Base-by-base conservation (phyloP, 2,888 invertebrate genomes). In the Entomobrya proxima region DNA sequence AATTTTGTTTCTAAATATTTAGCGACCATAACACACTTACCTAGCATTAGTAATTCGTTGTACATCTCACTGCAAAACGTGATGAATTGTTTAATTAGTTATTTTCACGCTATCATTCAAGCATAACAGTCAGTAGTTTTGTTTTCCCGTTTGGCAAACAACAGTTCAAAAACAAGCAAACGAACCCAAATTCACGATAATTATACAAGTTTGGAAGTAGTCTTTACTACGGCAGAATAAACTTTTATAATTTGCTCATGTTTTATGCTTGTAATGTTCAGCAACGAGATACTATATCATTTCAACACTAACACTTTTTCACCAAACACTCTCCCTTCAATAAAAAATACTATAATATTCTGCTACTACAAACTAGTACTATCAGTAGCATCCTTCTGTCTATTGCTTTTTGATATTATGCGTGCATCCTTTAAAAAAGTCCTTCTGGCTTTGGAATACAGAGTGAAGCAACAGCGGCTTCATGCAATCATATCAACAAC, bases 231-330 rank as follows among this genome's bases (percentile, higher is more conserved):
- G 15, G 44, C 44, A 44, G 15, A 15, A n/a, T 44, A 7, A 9
- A 13, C 44, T 3, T 13, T 44, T 44, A 44, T 5, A 44, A n/a
- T 5, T 13, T 13, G 44, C 2, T 44, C 44, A 44, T 44, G 13
- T 44, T 44, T 7, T 52, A 52, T 52, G 7, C 15, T 1, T 15
- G 50, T 4, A 52, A 18, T 4, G 21, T 2, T 2, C 9, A 37
- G 11, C 37, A 11, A 9, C 15, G 3, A 47, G 13, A 21, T 27
- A 27, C 5, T 24, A 21, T 27, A 55, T 21, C 52, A 11, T 52
- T 18, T 52, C 24, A 44, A 24, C n/a, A 44, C 27, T 69, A 69
- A 44, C 69, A 69, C 69, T 37, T 37, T 69, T 69, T 40, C 32
- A 32, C 32, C 40, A 44, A 27, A 69, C 27, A 69, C 69, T 67